These are phyloP conservation scores for Nineta flava DNA, from an alignment of 2,888 invertebrate genomes.

Conservation along the genomic window DNA sequence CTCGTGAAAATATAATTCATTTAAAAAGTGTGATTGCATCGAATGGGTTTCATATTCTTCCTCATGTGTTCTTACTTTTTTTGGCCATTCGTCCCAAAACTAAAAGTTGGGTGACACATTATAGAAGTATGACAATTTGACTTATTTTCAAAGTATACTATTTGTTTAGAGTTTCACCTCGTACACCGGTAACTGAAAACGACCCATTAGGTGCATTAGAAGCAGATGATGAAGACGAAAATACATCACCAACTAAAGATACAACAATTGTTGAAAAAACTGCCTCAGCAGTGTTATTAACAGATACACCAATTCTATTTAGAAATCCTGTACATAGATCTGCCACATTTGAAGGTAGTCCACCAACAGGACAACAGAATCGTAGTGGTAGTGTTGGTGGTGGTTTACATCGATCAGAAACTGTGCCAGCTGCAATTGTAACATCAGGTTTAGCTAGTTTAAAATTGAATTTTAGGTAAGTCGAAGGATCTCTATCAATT, in stretches of 20 bases:
- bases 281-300: conserved; percentile 15
- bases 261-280: conserved; percentile 14
- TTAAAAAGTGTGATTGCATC: too few species aligned
- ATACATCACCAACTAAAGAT: conserved; percentile 15
- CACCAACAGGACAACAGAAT: conserved; percentile 24
- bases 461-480: conserved; percentile 73
- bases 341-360: conserved; percentile 36
- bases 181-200: conserved; percentile 79
- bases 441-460: conserved; percentile 64
- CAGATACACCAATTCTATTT: conserved; percentile 55
- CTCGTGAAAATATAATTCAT: too few species aligned
- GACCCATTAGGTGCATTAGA: conserved; percentile 78
- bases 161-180: conserved; percentile 42
- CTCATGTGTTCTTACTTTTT: too few species aligned
- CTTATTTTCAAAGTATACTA: background rate
- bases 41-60: too few species aligned
- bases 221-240: conserved; percentile 20
- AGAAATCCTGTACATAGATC: conserved; percentile 29
- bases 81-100: too few species aligned
- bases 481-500: conserved; percentile 7
- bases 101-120: too few species aligned
- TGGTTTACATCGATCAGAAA: conserved; percentile 53
- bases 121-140: too few species aligned
- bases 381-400: background rate
- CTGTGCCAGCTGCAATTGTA: conserved; percentile 55